Evolutionary conservation across 2,888 invertebrate species (phyloP).

Genomic region (Leptinotarsa rubiginosa): DNA sequence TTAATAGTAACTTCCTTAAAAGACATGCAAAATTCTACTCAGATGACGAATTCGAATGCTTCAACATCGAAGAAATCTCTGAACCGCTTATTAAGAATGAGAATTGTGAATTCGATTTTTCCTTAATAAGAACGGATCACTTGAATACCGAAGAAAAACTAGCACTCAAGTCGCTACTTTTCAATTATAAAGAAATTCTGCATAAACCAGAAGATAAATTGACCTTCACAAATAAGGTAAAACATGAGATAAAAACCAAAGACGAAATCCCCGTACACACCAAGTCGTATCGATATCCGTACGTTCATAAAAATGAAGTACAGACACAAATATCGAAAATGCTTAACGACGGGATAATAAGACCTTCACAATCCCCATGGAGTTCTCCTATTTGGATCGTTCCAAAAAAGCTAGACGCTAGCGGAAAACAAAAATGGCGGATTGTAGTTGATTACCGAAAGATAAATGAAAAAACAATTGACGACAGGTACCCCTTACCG

Average conservation of each 20-base stretch:
- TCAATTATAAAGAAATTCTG: slow-evolving; percentile 30
- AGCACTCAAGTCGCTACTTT: background rate
- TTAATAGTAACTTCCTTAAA: background rate
- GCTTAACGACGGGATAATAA: slow-evolving; percentile 30
- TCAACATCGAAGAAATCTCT: background rate
- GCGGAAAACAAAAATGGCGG: no score
- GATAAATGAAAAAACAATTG: background rate
- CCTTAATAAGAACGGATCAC: slow-evolving; percentile 18
- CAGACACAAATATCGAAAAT: slow-evolving; percentile 29
- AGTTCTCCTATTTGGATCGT: no score
- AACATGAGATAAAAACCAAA: slow-evolving; percentile 31
- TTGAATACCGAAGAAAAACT: background rate
- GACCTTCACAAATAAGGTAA: slow-evolving; percentile 25
- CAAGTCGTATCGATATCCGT: background rate
- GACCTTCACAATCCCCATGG: slow-evolving; percentile 34
- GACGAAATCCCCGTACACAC: no score
- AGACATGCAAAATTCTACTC: background rate
- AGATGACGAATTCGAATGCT: background rate
- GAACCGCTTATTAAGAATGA: background rate
- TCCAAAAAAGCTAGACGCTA: no score
- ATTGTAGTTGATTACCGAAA: no score
- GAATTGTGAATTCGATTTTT: background rate
- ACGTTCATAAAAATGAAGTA: slow-evolving; percentile 30
- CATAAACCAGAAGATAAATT: slow-evolving; percentile 23
- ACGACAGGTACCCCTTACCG: slow-evolving; percentile 20